phyloP scores from a whole-genome alignment of 2,888 invertebrate species.

The Melipona bicolor region DNA sequence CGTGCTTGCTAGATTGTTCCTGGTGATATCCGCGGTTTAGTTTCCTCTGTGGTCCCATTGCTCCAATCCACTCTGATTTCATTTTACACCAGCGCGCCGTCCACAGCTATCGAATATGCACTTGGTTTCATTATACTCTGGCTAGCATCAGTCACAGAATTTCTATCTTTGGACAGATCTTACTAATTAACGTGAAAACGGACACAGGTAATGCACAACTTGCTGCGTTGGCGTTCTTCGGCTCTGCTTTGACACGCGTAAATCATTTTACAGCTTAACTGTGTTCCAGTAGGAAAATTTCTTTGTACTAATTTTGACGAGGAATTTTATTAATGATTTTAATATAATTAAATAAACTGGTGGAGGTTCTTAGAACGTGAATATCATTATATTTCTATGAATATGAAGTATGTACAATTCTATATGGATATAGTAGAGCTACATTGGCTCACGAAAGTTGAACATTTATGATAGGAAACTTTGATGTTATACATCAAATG shows the following conservation, averaged over 20 bases:
- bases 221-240: background rate
- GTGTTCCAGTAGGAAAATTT: background rate
- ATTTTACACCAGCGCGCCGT: conserved; percentile 18
- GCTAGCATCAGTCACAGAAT: background rate
- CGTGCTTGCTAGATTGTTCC: conserved; percentile 12
- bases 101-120: conserved; percentile 21
- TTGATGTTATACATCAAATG: background rate
- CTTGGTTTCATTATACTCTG: conserved; percentile 21
- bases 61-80: conserved; percentile 6
- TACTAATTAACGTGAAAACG: conserved; percentile 32
- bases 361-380: background rate
- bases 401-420: background rate
- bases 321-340: background rate
- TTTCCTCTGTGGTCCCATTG: background rate
- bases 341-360: background rate
- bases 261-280: background rate
- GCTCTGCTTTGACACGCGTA: background rate
- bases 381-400: background rate
- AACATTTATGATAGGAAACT: background rate
- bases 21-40: conserved; percentile 7
- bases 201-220: conserved; percentile 11
- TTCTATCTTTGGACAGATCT: conserved; percentile 12
- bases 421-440: background rate
- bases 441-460: background rate
- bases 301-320: background rate